These are phyloP conservation scores for Cryptotis parvus DNA, from an alignment of 2,113 vertebrate species.

Conservation along the genomic window DNA sequence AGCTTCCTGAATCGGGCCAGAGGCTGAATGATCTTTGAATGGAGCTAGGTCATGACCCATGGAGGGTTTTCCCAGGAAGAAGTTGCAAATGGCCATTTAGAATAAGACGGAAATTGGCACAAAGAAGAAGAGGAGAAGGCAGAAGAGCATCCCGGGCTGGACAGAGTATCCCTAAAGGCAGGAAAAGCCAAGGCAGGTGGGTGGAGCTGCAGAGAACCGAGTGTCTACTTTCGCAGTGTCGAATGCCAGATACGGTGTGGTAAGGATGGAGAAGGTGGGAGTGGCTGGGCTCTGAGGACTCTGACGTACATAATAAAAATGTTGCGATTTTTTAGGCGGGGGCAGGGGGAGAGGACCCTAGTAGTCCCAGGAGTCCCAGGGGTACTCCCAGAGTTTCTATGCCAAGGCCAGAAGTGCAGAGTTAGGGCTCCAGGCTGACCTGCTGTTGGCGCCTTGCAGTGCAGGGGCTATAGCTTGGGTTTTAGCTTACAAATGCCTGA, in stretches of 20 bases:
- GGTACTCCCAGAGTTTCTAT: too few species aligned
- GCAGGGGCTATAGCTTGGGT: not conserved
- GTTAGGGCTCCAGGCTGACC: too few species aligned
- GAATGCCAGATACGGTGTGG: not conserved
- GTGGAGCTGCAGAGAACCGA: not conserved
- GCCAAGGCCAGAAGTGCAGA: too few species aligned
- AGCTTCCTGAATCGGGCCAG: not conserved
- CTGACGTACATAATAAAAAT: not conserved
- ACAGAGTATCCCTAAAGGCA: not conserved
- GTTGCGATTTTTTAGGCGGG: too few species aligned
- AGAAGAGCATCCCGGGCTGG: not conserved
- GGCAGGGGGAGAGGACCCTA: too few species aligned
- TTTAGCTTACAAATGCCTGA: not conserved
- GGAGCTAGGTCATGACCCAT: not conserved
- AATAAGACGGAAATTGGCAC: conserved; percentile 20
- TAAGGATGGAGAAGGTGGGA: not conserved
- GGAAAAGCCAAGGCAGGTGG: not conserved
- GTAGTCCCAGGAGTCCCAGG: too few species aligned
- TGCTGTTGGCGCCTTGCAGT: too few species aligned
- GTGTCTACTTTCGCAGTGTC: not conserved
- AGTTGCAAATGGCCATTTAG: not conserved
- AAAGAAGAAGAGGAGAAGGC: conserved; percentile 12
- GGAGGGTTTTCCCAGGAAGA: not conserved
- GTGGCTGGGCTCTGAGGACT: not conserved
- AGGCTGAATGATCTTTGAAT: conserved; percentile 8